These are phyloP conservation scores for Dromaius novaehollandiae DNA, from an alignment of 2,113 vertebrate species.

Conservation along the genomic window DNA sequence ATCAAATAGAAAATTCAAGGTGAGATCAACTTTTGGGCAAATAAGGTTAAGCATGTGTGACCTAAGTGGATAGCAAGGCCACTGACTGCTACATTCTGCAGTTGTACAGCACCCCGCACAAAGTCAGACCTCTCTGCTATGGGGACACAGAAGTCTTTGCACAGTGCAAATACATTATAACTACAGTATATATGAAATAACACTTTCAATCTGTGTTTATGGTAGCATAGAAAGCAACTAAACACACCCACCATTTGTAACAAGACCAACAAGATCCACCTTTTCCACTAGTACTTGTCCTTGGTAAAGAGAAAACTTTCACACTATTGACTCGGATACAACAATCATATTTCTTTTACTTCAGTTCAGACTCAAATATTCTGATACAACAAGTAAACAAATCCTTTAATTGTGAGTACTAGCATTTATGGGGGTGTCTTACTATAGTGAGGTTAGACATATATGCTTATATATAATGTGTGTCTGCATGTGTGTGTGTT, in stretches of 20 bases:
- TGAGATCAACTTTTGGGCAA: not conserved
- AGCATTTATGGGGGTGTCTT: not conserved
- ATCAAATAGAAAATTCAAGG: not conserved
- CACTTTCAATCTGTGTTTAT: not conserved
- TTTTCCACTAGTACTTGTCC: not conserved
- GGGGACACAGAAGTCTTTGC: not conserved
- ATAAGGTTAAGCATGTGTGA: not conserved
- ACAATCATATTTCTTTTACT: not conserved
- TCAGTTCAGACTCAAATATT: not conserved
- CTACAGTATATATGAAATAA: not conserved
- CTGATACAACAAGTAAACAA: not conserved
- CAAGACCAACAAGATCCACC: not conserved
- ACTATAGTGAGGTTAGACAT: no score
- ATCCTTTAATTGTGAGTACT: not conserved
- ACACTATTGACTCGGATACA: not conserved
- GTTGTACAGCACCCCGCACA: not conserved
- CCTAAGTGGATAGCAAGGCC: rapidly evolving
- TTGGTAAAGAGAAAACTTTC: rapidly evolving
- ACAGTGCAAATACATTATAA: not conserved
- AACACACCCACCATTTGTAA: not conserved
- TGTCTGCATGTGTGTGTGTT: not conserved
- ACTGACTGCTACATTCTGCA: rapidly evolving
- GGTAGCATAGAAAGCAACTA: not conserved
- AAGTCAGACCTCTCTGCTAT: not conserved
- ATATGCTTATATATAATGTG: no score